Conservation (phyloP, 2,797 vertebrate species). For the Prionace glauca region DNA sequence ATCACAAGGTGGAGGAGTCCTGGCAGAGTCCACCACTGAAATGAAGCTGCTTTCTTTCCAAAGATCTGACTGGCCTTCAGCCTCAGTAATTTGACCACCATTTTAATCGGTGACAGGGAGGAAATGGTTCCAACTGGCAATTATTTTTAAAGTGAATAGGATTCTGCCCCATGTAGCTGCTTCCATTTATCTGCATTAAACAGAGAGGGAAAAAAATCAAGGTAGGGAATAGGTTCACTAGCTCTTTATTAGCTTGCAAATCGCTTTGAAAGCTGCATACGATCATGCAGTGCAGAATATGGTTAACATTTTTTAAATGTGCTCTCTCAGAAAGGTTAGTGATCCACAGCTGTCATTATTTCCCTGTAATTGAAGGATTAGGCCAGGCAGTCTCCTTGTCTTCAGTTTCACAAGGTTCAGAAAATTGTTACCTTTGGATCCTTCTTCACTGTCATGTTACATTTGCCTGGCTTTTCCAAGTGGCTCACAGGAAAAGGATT, state of each 20-base stretch:
- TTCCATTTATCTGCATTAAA: conserved; percentile 13
- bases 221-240: neutral
- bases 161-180: neutral
- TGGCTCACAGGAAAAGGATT: neutral
- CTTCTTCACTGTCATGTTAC: neutral
- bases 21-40: neutral
- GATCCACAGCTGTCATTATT: neutral
- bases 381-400: neutral
- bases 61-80: neutral
- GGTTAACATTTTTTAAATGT: conserved; percentile 14
- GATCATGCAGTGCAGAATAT: conserved; percentile 21
- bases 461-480: neutral
- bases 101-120: too few relatives aligned
- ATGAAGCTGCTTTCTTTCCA: neutral
- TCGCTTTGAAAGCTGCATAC: conserved; percentile 27
- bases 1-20: too few relatives aligned
- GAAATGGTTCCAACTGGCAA: too few relatives aligned
- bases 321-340: conserved; percentile 15
- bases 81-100: neutral
- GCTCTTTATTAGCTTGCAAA: conserved; percentile 26
- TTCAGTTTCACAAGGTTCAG: neutral
- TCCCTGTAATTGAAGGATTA: conserved; percentile 10
- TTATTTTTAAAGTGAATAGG: neutral
- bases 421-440: conserved; percentile 12
- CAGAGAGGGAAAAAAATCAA: neutral